phyloP scores from a whole-genome alignment of 2,113 vertebrate species.

The Engraulis encrasicolus region DNA sequence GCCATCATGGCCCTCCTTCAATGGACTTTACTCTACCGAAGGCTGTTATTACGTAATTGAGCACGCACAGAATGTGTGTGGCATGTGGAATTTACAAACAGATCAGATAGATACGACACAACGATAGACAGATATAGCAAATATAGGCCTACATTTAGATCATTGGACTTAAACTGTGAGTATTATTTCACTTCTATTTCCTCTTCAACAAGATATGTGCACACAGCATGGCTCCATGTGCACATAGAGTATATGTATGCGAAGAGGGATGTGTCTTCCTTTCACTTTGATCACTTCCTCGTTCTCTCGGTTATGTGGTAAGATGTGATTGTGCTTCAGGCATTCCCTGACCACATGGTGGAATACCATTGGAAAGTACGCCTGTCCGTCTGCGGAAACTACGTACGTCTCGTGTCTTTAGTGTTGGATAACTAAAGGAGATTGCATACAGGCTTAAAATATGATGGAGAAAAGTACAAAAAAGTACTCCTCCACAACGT shows the following conservation, averaged over 20 bases:
- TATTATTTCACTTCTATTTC: no score
- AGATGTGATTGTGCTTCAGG: background rate
- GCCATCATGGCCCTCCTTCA: no score
- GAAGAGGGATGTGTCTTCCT: background rate
- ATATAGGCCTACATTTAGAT: no score
- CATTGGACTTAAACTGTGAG: no score
- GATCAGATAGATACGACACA: no score
- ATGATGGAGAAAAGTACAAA: no score
- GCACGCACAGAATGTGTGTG: background rate
- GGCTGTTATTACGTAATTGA: background rate
- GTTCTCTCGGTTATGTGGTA: background rate
- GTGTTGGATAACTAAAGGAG: background rate
- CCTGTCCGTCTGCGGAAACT: background rate
- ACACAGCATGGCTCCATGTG: no score
- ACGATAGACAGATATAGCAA: no score
- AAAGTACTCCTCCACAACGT: no score
- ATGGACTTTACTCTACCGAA: background rate
- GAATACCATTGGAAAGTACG: constrained; percentile 3
- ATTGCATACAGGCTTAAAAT: no score
- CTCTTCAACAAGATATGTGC: no score
- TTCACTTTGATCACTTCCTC: background rate
- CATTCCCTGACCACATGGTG: background rate
- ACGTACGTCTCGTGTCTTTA: background rate
- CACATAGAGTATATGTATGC: background rate
- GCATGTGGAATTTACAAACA: no score